These are phyloP conservation scores for Drepana falcataria DNA, from an alignment of 2,888 invertebrate species.

Conservation along the genomic window DNA sequence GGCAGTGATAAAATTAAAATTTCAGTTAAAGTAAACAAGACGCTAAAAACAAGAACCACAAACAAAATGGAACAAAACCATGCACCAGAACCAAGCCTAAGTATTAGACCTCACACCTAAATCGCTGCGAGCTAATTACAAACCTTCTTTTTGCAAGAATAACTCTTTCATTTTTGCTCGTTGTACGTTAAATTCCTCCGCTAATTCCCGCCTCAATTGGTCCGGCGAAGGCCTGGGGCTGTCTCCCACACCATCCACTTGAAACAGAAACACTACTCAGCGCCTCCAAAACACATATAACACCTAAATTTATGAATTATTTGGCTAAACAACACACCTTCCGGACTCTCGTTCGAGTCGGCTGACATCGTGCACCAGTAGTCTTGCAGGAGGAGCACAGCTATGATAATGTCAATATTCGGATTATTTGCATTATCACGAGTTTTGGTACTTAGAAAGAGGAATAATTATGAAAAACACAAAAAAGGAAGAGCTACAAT, in stretches of 20 bases:
- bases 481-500: constrained; percentile 19
- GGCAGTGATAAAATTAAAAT: neutral
- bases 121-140: constrained; percentile 31
- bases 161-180: constrained; percentile 95
- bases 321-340: constrained; percentile 59
- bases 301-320: constrained; percentile 29
- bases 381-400: constrained; percentile 9
- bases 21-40: neutral
- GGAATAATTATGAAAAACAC: constrained; percentile 5
- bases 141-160: constrained; percentile 96
- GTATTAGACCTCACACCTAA: constrained; percentile 18
- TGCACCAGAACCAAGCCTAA: constrained; percentile 16
- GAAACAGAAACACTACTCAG: constrained; percentile 69
- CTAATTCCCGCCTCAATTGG: constrained; percentile 75
- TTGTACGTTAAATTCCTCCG: constrained; percentile 93
- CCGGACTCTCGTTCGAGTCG: constrained; percentile 43
- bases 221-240: constrained; percentile 40
- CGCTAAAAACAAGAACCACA: constrained; percentile 6
- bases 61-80: constrained; percentile 22
- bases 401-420: constrained; percentile 11
- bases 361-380: constrained; percentile 45
- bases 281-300: constrained; percentile 42
- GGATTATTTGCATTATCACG: constrained; percentile 20
- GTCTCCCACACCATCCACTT: constrained; percentile 54
- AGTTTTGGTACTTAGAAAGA: constrained; percentile 7